Percentiles rank a stretch among this genome's conserved stretches.
phyloP scores from a whole-genome alignment of 2,888 invertebrate species.

The Opisthograptis luteolata region DNA sequence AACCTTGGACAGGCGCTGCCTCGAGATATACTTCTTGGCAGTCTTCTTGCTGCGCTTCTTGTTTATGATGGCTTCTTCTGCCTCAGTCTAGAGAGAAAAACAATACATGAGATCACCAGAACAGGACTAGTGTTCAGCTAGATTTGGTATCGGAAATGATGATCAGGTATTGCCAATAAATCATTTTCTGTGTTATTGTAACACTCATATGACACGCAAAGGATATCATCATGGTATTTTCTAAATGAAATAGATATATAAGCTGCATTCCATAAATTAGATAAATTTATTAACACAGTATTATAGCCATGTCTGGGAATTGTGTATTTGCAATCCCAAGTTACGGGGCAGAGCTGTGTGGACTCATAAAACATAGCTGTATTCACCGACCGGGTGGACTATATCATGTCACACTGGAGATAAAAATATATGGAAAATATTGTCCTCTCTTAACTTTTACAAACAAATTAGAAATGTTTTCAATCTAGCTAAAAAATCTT shows the following conservation, averaged over 20 bases:
- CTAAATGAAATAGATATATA: no score
- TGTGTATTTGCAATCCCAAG: no score
- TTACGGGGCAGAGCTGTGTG: no score
- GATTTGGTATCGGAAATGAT: background rate
- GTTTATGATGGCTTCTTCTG: constrained; percentile 96
- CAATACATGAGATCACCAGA: constrained; percentile 8
- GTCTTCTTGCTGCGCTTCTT: constrained; percentile 97
- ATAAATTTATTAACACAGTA: no score
- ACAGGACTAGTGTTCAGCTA: background rate
- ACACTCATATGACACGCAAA: constrained; percentile 86
- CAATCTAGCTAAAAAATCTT: constrained; percentile 57
- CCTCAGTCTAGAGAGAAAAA: constrained; percentile 88
- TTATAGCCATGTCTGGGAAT: no score
- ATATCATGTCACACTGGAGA: no score
- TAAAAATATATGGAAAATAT: no score
- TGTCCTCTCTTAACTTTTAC: no score
- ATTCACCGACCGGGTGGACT: no score
- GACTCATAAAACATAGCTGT: no score
- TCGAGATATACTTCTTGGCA: constrained; percentile 95
- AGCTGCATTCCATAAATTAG: no score
- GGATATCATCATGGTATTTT: constrained; percentile 63
- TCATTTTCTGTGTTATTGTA: constrained; percentile 32
- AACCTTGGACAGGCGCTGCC: constrained; percentile 97
- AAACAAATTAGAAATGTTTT: no score
- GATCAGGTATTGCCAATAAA: constrained; percentile 46